Base-by-base conservation (phyloP, 2,797 vertebrate genomes). In the Myotis vivesi region DNA sequence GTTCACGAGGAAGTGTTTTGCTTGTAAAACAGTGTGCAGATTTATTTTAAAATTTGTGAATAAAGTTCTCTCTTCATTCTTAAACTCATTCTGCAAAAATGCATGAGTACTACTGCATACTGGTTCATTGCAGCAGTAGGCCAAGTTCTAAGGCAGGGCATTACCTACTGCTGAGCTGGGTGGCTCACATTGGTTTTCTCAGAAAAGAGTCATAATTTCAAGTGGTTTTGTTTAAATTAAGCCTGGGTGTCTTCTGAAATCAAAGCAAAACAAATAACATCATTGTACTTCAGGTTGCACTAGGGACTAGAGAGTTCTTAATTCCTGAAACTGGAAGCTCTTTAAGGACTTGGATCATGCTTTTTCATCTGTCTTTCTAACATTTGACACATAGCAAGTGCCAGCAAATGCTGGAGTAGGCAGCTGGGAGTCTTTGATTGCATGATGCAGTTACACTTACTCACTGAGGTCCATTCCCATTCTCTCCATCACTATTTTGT, bases 41-140 rank as follows among this genome's bases (percentile, higher is more conserved):
- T 71, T 59, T 71, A 44, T 53, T 88, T 87, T 46, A 68, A 71
- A 62, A 83, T 69, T 80, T 87, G 17, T 69, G 2, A 88, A 10
- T 22, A 36, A 53, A 86, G 20, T 68, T 59, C 8, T 59, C 15
- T 46, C 68, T 77, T 72, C 10, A 62, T 72, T 86, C 3, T 38
- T 66, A 90, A 75, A 53, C 25, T 68, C 33, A 82, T 72, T 89
- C 55, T n/a, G 20, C 15, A 38, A 81, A 89, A 36, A 59, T 30
- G 1, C 6, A 8, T 17, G 10, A 59, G 3, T 15, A 17, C 6
- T 66, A 30, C 20, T 16, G 10, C 7, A 5, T 20, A n/a, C n/a
- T 25, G 41, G 0, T 1, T 41, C 20, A 15, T 69, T 64, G 30
- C 33, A 4, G 2, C 22, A 30, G 9, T 10, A 72, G 33, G 49